A percentile compares a stretch with the other conserved stretches of the same genome.
phyloP scores from a whole-genome alignment of 2,888 invertebrate species.

The Athripsodes cinereus region DNA sequence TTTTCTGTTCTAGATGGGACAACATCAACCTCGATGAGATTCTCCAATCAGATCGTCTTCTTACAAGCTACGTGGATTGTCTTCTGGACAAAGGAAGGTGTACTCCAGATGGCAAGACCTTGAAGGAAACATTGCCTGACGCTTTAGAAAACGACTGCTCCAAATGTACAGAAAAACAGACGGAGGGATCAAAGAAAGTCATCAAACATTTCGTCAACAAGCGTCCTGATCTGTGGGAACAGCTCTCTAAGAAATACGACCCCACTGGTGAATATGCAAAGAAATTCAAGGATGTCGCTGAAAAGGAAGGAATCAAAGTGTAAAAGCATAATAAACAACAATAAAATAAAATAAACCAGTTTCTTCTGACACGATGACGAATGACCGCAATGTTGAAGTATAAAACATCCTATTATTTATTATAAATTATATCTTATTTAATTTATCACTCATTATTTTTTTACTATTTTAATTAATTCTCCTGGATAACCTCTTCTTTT shows the following conservation, averaged over 20 bases:
- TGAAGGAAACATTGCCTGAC: slow-evolving; percentile 59
- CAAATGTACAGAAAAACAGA: slow-evolving; percentile 60
- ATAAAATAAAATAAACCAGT: too few species aligned
- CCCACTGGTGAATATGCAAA: slow-evolving; percentile 42
- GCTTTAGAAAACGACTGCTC: slow-evolving; percentile 61
- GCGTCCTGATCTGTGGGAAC: slow-evolving; percentile 57
- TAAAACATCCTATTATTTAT: too few species aligned
- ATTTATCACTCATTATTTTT: too few species aligned
- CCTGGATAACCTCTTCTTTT: too few species aligned
- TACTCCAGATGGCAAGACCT: slow-evolving; percentile 60
- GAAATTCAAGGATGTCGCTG: slow-evolving; percentile 13
- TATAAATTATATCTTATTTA: too few species aligned
- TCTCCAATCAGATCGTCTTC: slow-evolving; percentile 56
- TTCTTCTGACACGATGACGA: too few species aligned
- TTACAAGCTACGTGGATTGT: slow-evolving; percentile 64
- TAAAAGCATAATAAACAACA: too few species aligned
- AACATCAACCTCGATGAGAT: slow-evolving; percentile 63
- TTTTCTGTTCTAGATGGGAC: slow-evolving; percentile 51
- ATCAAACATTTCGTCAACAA: slow-evolving; percentile 61
- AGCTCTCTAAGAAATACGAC: slow-evolving; percentile 63
- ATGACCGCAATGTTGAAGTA: too few species aligned
- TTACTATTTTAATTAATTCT: too few species aligned
- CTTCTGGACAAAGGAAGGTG: slow-evolving; percentile 59
- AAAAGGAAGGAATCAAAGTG: slow-evolving; percentile 3
- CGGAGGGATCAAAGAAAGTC: slow-evolving; percentile 50